These are phyloP conservation scores for Chondrosia reniformis DNA, from an alignment of 37 sponge, comb jelly and placozoan genomes.

Conservation along the genomic window DNA sequence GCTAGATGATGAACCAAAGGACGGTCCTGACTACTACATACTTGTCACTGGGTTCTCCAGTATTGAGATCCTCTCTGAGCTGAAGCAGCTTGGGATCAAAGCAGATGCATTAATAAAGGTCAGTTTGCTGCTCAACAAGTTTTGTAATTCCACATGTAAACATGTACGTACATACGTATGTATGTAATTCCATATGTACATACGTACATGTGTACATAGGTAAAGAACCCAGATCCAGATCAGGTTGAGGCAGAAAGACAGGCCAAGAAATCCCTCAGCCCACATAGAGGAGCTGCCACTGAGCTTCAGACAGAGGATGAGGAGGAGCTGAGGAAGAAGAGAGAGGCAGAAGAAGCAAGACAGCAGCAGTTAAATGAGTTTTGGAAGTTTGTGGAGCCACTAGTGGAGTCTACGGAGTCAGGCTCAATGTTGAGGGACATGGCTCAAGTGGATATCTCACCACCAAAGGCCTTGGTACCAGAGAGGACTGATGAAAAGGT, in stretches of 20 bases:
- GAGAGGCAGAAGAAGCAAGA: neutral
- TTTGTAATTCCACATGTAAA: neutral
- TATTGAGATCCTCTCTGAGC: slow-evolving; percentile 33
- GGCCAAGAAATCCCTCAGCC: slow-evolving; percentile 9
- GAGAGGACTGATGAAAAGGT: slow-evolving; percentile 27
- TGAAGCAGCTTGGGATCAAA: slow-evolving; percentile 18
- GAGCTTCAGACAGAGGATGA: neutral
- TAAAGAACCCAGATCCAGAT: slow-evolving; percentile 1
- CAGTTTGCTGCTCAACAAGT: neutral
- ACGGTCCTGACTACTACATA: slow-evolving; percentile 68
- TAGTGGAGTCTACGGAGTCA: slow-evolving; percentile 19
- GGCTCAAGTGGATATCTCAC: slow-evolving; percentile 33
- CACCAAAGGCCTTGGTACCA: slow-evolving; percentile 21
- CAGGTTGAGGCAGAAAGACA: slow-evolving; percentile 8
- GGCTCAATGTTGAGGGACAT: slow-evolving; percentile 64
- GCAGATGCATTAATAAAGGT: slow-evolving; percentile 44
- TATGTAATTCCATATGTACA: slow-evolving; percentile 6
- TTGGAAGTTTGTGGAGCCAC: slow-evolving; percentile 22
- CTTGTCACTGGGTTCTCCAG: slow-evolving; percentile 52
- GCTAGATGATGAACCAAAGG: slow-evolving; percentile 77
- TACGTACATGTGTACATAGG: neutral
- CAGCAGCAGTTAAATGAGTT: slow-evolving; percentile 23
- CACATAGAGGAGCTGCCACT: neutral
- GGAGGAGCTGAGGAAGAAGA: slow-evolving; percentile 18
- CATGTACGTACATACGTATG: neutral